Base-by-base conservation (phyloP, 35 echinoderm and acorn worm species). In the Stichopus chloronotus region DNA sequence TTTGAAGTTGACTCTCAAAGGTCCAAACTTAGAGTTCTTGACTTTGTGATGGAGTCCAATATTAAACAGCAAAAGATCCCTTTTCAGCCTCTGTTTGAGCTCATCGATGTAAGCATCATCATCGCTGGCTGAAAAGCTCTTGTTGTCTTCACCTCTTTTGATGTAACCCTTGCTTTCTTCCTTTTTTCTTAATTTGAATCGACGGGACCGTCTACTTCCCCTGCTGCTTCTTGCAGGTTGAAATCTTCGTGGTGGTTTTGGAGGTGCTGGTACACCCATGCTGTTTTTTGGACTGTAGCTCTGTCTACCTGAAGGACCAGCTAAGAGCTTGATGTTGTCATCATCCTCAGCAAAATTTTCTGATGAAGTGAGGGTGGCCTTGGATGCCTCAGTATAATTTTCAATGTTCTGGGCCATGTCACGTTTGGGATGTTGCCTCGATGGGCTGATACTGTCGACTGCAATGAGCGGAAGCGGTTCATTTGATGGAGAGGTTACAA, bases 51-150 rank as follows among this genome's bases (percentile, higher is more conserved):
- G 80, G 55, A 83, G 53, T 8, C n/a, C 55, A 19, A 56, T 56
- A 83, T 83, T 83, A 52, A 83, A 83, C 80, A 83, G 43, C 7
- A 55, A 55, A 8, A 83, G 80, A 16, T 83, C 80, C 53, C 19
- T 52, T 52, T 14, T 83, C 4, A 83, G 80, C 55, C 80, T 83
- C 53, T 83, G 12, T 56, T 52, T 83, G 8, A 83, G 52, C 19
- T 83, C 80, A 13, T 83, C 80, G 3, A 43, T 83, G 10, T 24
- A 83, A 24, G 55, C 7, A 17, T 83, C 80, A n/a, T 83, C 80
- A 83, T 83, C 80, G n/a, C 80, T 55, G 5, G 80, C 19, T 83
- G 80, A 83, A n/a, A 83, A 83, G 80, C 80, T 83, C n/a, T 55
- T 52, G 55, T 83, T 83, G 16, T 55, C 14, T 17, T 83, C 43